A percentile compares a stretch with the other conserved stretches of the same genome.
phyloP scores from a whole-genome alignment of 1,140 invertebrate species.

The Hycleus cichorii region DNA sequence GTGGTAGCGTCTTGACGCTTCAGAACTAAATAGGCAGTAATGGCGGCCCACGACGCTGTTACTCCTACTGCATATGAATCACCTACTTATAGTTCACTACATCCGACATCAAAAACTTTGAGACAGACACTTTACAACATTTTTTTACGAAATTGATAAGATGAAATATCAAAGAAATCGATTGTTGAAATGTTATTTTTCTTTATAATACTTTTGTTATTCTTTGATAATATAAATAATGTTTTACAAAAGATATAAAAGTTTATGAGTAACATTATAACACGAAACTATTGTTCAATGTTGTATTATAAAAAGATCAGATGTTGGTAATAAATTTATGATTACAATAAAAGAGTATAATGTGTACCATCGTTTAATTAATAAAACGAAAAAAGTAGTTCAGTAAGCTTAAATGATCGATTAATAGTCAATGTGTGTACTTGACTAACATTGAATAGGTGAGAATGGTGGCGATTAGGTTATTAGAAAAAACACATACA shows the following conservation, averaged over 20 bases:
- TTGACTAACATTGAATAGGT: slow-evolving; percentile 4
- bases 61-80: slow-evolving; percentile 24
- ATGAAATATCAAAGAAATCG: neutral
- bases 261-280: neutral
- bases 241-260: slow-evolving; percentile 1
- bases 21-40: slow-evolving; percentile 25
- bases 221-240: neutral
- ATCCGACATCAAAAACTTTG: slow-evolving; percentile 10
- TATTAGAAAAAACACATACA: neutral
- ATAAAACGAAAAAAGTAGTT: neutral
- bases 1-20: slow-evolving; percentile 17
- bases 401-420: neutral
- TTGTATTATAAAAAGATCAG: neutral
- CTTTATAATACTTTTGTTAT: too few relatives aligned
- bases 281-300: neutral
- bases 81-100: slow-evolving; percentile 16
- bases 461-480: slow-evolving; percentile 5
- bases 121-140: neutral
- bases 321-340: neutral
- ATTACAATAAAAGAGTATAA: neutral
- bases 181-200: too few relatives aligned
- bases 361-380: neutral
- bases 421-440: neutral
- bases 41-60: slow-evolving; percentile 18
- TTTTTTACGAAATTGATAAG: slow-evolving; percentile 6